Conservation (phyloP, 1,140 invertebrate genomes). For the Galleria mellonella region DNA sequence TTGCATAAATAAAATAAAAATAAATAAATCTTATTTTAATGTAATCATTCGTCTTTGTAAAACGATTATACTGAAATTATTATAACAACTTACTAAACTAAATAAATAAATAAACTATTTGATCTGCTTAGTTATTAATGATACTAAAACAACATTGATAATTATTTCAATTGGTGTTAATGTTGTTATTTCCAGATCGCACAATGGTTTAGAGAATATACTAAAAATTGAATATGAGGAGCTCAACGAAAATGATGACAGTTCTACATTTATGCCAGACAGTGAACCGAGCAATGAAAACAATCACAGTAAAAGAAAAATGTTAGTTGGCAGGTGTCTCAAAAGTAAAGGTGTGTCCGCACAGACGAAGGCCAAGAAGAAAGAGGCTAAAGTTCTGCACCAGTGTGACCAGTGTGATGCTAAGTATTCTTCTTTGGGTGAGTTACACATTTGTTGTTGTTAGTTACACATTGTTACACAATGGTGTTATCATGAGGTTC, state of each 20-base stretch:
- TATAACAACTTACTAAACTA: no score
- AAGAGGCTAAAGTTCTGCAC: slow-evolving; percentile 39
- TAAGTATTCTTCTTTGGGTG: slow-evolving; percentile 51
- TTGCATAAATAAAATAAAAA: no score
- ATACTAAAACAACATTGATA: neutral
- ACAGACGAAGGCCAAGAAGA: slow-evolving; percentile 21
- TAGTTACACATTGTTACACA: no score
- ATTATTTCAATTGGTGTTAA: no score
- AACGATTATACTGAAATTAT: no score
- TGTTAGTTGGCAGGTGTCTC: slow-evolving; percentile 8
- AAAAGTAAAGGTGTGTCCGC: slow-evolving; percentile 13
- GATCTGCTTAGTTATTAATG: no score
- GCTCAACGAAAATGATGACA: slow-evolving; percentile 38
- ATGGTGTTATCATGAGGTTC: no score
- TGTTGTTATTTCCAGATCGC: slow-evolving; percentile 26
- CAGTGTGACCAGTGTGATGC: slow-evolving; percentile 56
- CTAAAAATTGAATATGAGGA: slow-evolving; percentile 41
- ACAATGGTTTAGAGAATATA: slow-evolving; percentile 30
- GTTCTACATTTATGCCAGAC: slow-evolving; percentile 28
- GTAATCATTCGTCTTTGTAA: no score
- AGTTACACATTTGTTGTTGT: slow-evolving; percentile 14
- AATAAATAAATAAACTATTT: no score
- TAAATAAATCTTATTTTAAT: no score
- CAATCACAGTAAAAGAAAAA: slow-evolving; percentile 26
- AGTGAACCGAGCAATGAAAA: slow-evolving; percentile 18